Conservation (phyloP, 2,113 vertebrate genomes). For the Fulmarus glacialis region DNA sequence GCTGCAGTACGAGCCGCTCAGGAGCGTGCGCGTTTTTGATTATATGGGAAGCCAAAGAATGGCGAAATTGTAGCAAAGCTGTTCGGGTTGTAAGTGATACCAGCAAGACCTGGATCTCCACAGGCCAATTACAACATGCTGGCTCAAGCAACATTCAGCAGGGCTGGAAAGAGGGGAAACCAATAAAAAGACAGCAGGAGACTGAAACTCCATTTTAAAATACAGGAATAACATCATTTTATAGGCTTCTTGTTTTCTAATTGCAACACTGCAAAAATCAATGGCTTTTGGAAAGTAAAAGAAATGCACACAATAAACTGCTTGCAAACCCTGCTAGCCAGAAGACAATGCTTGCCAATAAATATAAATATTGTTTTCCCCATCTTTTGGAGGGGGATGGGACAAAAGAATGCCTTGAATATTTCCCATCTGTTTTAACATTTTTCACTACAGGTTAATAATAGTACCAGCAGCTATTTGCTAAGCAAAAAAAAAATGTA, state of each 20-base stretch:
- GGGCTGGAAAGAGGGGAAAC: not conserved
- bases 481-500: not conserved
- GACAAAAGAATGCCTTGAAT: not conserved
- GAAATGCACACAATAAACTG: not conserved
- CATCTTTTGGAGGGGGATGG: not conserved
- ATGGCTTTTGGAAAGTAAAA: constrained; percentile 46
- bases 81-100: not conserved
- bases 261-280: constrained; percentile 25
- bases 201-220: constrained; percentile 36
- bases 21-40: not conserved
- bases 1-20: not conserved
- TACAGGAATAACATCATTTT: not conserved
- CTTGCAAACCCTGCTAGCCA: not conserved
- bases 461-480: not conserved
- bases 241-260: constrained; percentile 44
- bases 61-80: not conserved
- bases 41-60: not conserved
- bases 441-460: not conserved
- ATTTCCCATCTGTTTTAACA: not conserved
- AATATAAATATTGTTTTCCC: not conserved
- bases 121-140: constrained; percentile 19
- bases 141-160: constrained; percentile 35
- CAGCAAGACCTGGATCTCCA: not conserved
- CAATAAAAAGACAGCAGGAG: constrained; percentile 48
- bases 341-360: not conserved